phyloP scores from a whole-genome alignment of 2,797 vertebrate species.

The Distichodus sexfasciatus region DNA sequence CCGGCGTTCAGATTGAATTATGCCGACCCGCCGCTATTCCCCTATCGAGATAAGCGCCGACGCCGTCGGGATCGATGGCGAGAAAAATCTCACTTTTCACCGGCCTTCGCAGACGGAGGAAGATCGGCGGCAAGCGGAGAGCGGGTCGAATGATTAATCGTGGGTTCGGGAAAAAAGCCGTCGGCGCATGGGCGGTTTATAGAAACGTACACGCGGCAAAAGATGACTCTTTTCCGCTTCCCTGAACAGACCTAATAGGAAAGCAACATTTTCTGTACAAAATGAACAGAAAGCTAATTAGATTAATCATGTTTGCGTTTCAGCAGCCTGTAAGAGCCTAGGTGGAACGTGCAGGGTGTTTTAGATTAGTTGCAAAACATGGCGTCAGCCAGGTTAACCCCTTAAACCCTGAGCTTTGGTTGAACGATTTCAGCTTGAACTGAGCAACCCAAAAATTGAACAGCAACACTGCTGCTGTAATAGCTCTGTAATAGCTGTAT shows the following conservation, averaged over 20 bases:
- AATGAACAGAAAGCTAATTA: not conserved
- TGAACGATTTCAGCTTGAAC: too few species aligned
- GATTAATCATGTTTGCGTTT: not conserved
- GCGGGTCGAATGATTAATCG: not conserved
- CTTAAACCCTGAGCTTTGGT: too few species aligned
- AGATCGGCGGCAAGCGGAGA: too few species aligned
- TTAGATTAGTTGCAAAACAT: not conserved
- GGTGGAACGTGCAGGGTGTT: not conserved
- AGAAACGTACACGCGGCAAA: not conserved
- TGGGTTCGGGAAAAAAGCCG: not conserved
- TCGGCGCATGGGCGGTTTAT: not conserved
- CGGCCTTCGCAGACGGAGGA: too few species aligned
- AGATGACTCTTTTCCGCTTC: not conserved
- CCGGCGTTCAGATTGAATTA: conserved; percentile 47
- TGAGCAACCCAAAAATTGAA: too few species aligned
- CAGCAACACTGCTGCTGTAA: too few species aligned
- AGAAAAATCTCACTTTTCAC: conserved; percentile 33
- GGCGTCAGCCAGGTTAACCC: not conserved
- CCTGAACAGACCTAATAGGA: not conserved
- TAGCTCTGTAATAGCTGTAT: too few species aligned
- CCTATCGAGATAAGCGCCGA: conserved; percentile 28
- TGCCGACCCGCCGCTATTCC: too few species aligned
- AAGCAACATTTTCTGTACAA: not conserved
- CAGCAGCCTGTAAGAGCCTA: not conserved
- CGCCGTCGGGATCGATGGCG: conserved; percentile 42